Evolutionary conservation across 35 echinoderm and acorn worm genomes (phyloP), one percentile per base, ranked within the genome.

Genomic region (Apostichopus parvimensis): DNA sequence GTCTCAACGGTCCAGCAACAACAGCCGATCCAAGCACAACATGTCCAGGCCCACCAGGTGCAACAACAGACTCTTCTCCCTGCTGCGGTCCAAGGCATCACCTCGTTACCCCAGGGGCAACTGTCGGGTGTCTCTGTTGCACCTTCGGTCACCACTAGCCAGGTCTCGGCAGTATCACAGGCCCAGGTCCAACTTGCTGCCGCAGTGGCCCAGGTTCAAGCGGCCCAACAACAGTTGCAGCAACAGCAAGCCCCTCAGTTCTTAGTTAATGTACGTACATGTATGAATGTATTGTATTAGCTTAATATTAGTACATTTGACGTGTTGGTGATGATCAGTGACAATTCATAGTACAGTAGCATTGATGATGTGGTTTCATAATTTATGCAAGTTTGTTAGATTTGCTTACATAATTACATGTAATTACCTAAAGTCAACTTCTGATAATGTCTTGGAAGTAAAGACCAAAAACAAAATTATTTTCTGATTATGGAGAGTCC

Each of bases 121-220:
- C 45, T 88, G 45, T 78, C 76, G 17, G 71, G 72, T 1, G 76
- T 91, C 7, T 25, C 89, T 10, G 89, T 91, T 11, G 52, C 89
- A 22, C 86, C 86, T 55, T 77, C 73, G 34, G 89, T 78, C 12
- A 78, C 89, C 53, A 77, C 71, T 6, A 77, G 56, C 12, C 89
- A 91, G 26, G 72, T 79, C 14, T 78, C 89, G 2, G 89, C 76
- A 17, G 89, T 91, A 5, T 78, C 89, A 12, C 86, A 88, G 86
- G 86, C 86, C 13, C 89, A 91, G 89, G 89, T 91, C 7, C 89
- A 91, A 59, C 89, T 91, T 2, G 89, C 89, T 21, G 89, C 89
- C 21, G 89, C 89, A 18, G 89, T 79, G n/a, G 89, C 89, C 14
- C 89, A 91, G 73, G 89, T 59, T 2, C 89, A 91, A 28, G 89